Conservation (phyloP, 1,140 invertebrate genomes). For the Zophobas morio region DNA sequence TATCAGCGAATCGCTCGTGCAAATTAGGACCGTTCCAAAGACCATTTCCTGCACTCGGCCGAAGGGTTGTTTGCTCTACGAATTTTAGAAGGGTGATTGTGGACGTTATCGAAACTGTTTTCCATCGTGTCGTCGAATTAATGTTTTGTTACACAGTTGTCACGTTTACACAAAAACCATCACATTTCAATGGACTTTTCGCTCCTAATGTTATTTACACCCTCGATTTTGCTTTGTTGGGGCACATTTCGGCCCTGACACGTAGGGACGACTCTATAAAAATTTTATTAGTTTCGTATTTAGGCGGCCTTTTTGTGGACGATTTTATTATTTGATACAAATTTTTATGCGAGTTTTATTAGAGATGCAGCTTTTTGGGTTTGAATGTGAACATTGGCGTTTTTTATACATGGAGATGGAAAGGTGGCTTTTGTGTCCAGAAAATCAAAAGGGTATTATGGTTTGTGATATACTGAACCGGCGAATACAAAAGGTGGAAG, state of each 20-base stretch:
- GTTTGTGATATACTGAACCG: too few species aligned
- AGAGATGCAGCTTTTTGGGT: constrained; percentile 1
- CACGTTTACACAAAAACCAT: constrained; percentile 40
- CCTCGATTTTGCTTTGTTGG: constrained; percentile 26
- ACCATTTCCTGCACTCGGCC: too few species aligned
- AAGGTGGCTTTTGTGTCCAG: too few species aligned
- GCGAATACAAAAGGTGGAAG: too few species aligned
- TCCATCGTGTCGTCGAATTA: constrained; percentile 25
- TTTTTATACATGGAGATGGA: too few species aligned
- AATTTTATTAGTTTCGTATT: constrained; percentile 36
- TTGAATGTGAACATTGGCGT: too few species aligned
- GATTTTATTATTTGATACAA: constrained; percentile 42
- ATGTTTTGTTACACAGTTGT: constrained; percentile 39
- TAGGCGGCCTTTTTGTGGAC: constrained; percentile 44
- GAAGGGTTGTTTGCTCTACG: not conserved
- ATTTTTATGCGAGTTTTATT: constrained; percentile 41
- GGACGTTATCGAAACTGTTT: constrained; percentile 10
- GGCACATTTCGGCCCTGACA: constrained; percentile 30
- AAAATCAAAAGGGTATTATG: too few species aligned
- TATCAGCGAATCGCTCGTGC: too few species aligned
- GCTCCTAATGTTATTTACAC: constrained; percentile 38
- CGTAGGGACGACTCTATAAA: constrained; percentile 43
- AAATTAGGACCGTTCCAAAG: too few species aligned
- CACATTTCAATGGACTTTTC: constrained; percentile 25
- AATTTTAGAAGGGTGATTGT: not conserved